Percentiles rank a stretch among this genome's conserved stretches.
Conservation (phyloP, 1,140 invertebrate species). For the Drosophila subpulchrella region DNA sequence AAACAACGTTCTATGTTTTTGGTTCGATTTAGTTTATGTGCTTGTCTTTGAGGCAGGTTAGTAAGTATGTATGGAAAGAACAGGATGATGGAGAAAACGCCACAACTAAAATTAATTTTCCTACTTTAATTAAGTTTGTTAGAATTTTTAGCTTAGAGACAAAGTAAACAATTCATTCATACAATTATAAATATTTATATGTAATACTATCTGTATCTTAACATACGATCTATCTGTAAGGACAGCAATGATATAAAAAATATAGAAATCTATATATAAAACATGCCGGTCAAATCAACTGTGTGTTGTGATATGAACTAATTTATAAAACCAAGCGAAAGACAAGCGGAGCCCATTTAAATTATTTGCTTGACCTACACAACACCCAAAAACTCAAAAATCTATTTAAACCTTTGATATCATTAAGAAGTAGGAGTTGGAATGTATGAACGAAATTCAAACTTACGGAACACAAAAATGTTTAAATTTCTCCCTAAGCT, state of each 20-base stretch:
- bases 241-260: slow-evolving; percentile 47
- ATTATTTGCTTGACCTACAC: slow-evolving; percentile 47
- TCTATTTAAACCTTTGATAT: slow-evolving; percentile 25
- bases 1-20: slow-evolving; percentile 34
- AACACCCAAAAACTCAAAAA: slow-evolving; percentile 30
- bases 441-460: slow-evolving; percentile 8
- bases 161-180: slow-evolving; percentile 64
- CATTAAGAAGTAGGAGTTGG: slow-evolving; percentile 40
- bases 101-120: slow-evolving; percentile 77
- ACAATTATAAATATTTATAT: slow-evolving; percentile 44
- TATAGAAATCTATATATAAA: slow-evolving; percentile 55
- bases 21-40: slow-evolving; percentile 26
- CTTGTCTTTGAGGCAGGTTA: slow-evolving; percentile 64
- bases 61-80: slow-evolving; percentile 3
- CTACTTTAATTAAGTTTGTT: slow-evolving; percentile 77
- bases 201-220: slow-evolving; percentile 40
- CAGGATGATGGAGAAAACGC: slow-evolving; percentile 48
- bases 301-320: slow-evolving; percentile 84
- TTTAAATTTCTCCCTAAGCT: slow-evolving; percentile 36
- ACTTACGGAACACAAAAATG: slow-evolving; percentile 26
- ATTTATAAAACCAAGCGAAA: slow-evolving; percentile 70
- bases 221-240: slow-evolving; percentile 48
- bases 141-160: slow-evolving; percentile 74
- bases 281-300: slow-evolving; percentile 77
- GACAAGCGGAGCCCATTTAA: slow-evolving; percentile 37